Percentiles rank a stretch among this genome's conserved stretches.
Evolutionary conservation across 1,140 invertebrate genomes (phyloP).

Genomic region (Ceratosolen fusciceps): DNA sequence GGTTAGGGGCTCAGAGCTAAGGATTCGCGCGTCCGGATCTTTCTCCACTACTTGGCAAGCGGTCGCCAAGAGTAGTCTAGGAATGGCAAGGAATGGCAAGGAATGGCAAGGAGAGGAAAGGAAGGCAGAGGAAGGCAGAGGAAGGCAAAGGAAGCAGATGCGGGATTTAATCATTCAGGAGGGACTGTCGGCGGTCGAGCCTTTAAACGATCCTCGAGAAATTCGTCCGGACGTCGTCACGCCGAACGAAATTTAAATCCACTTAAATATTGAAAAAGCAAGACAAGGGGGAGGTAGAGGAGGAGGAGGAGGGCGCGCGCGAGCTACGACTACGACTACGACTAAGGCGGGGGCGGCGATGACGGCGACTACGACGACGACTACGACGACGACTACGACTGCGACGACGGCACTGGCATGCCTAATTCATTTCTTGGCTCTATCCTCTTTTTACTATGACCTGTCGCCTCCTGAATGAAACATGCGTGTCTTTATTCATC

Average conservation of each 20-base stretch:
- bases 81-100: neutral
- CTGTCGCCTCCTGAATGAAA: slow-evolving; percentile 49
- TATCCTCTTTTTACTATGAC: slow-evolving; percentile 41
- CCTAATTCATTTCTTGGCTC: slow-evolving; percentile 45
- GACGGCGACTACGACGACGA: too few species aligned
- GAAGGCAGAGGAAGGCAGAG: neutral
- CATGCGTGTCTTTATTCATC: slow-evolving; percentile 19
- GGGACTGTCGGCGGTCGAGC: slow-evolving; percentile 61
- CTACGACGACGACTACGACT: too few species aligned
- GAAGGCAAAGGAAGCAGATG: slow-evolving; percentile 47
- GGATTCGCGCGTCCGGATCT: slow-evolving; percentile 23
- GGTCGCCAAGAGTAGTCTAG: too few species aligned
- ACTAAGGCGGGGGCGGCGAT: too few species aligned
- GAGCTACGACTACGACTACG: too few species aligned
- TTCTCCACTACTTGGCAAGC: slow-evolving; percentile 15
- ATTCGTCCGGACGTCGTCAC: slow-evolving; percentile 65
- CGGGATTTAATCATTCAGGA: slow-evolving; percentile 66
- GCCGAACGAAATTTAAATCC: slow-evolving; percentile 67
- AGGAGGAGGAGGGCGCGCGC: too few species aligned
- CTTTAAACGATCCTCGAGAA: slow-evolving; percentile 68
- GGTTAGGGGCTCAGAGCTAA: neutral
- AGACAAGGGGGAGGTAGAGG: too few species aligned
- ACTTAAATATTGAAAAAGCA: slow-evolving; percentile 69
- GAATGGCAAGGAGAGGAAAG: slow-evolving; percentile 45
- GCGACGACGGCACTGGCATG: slow-evolving; percentile 31